Evolutionary conservation across 1,140 invertebrate species (phyloP).

Genomic region (Drosophila mauritiana): DNA sequence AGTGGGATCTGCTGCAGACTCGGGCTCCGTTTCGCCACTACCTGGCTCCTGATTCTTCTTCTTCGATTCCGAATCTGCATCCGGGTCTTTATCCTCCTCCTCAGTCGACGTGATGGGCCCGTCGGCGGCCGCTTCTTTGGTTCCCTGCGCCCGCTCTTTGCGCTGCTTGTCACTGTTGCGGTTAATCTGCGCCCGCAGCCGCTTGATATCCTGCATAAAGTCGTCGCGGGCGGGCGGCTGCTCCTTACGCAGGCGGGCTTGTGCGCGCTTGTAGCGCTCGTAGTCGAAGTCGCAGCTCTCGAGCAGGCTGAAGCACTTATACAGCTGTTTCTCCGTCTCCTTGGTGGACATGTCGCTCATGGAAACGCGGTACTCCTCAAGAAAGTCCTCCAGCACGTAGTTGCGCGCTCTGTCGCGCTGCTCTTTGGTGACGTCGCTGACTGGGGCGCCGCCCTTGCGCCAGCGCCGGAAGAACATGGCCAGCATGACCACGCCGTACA

Average conservation of each 20-base stretch:
- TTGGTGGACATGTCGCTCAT: slow-evolving; percentile 80
- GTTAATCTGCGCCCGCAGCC: slow-evolving; percentile 74
- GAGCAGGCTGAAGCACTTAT: slow-evolving; percentile 71
- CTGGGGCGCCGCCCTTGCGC: slow-evolving; percentile 65
- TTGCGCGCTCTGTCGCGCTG: slow-evolving; percentile 76
- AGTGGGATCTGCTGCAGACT: background rate
- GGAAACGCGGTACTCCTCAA: slow-evolving; percentile 79
- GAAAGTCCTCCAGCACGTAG: slow-evolving; percentile 82
- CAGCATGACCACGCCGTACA: slow-evolving; percentile 82
- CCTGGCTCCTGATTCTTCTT: slow-evolving; percentile 4
- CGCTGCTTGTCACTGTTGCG: slow-evolving; percentile 67
- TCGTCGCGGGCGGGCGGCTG: slow-evolving; percentile 59
- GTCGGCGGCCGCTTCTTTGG: slow-evolving; percentile 22
- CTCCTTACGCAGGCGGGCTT: slow-evolving; percentile 60
- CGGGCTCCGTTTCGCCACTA: background rate
- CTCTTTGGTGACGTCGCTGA: slow-evolving; percentile 52
- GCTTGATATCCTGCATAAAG: slow-evolving; percentile 78
- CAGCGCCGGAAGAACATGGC: slow-evolving; percentile 82
- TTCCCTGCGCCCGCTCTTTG: slow-evolving; percentile 52
- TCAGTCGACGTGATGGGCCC: background rate
- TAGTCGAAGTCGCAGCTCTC: slow-evolving; percentile 77
- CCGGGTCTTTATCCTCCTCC: background rate
- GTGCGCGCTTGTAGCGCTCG: slow-evolving; percentile 73
- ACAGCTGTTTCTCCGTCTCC: slow-evolving; percentile 73
- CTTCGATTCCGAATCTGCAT: background rate